phyloP scores from a whole-genome alignment of 1,140 invertebrate genomes.

The Palaemon carinicauda region DNA sequence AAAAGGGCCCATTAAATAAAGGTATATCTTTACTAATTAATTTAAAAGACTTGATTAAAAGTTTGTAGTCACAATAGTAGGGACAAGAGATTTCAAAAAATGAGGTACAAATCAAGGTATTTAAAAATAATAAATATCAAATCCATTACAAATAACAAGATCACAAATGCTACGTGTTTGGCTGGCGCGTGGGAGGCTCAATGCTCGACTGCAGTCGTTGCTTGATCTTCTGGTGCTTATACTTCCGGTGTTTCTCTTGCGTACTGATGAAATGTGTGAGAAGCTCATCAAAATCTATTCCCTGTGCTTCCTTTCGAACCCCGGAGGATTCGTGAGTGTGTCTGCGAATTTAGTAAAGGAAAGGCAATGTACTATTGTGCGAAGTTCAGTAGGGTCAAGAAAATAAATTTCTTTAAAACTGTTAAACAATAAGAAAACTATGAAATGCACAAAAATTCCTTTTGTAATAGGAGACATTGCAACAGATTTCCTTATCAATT shows the following conservation, averaged over 20 bases:
- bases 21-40: too few relatives aligned
- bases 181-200: not conserved
- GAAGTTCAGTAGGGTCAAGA: too few relatives aligned
- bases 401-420: too few relatives aligned
- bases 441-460: too few relatives aligned
- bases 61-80: too few relatives aligned
- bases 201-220: constrained; percentile 44
- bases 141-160: not conserved
- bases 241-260: constrained; percentile 45
- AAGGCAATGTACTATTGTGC: too few relatives aligned
- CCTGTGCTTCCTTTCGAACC: not conserved
- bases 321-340: not conserved
- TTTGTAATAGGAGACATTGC: too few relatives aligned
- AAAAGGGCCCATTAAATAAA: too few relatives aligned
- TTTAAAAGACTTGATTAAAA: too few relatives aligned
- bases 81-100: too few relatives aligned
- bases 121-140: not conserved
- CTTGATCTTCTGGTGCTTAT: constrained; percentile 47
- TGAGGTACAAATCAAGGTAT: not conserved
- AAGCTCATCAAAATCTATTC: constrained; percentile 33
- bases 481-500: too few relatives aligned
- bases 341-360: not conserved
- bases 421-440: too few relatives aligned
- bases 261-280: constrained; percentile 13
- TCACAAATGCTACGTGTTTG: not conserved